phyloP scores from a whole-genome alignment of 2,888 invertebrate species.

The Drosophila tanythrix region DNA sequence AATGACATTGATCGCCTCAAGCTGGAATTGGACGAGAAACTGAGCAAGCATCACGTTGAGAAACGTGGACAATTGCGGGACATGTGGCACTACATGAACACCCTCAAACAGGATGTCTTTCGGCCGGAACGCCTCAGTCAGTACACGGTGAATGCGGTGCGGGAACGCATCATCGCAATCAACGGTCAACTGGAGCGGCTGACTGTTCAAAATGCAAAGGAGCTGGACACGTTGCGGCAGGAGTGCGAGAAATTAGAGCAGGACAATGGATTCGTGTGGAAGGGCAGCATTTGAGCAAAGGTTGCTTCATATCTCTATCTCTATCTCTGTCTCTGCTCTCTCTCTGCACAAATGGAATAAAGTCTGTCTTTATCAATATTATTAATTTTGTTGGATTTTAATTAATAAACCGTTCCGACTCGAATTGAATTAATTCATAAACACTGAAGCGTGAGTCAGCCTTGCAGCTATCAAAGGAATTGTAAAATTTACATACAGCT shows the following conservation, averaged over 20 bases:
- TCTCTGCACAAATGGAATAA: background rate
- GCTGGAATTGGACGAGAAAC: conserved; percentile 65
- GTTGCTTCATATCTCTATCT: background rate
- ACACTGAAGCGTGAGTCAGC: background rate
- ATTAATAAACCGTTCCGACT: background rate
- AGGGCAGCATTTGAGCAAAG: conserved; percentile 45
- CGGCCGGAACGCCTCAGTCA: conserved; percentile 74
- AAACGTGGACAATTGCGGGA: conserved; percentile 77
- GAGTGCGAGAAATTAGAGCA: conserved; percentile 66
- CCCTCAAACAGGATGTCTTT: conserved; percentile 78
- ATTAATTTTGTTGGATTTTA: background rate
- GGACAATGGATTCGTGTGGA: conserved; percentile 68
- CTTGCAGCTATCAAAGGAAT: background rate
- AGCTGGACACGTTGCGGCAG: conserved; percentile 61
- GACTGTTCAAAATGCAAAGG: conserved; percentile 67
- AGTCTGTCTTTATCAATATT: background rate
- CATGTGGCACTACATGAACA: conserved; percentile 78
- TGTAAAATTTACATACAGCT: background rate
- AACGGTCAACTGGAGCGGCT: conserved; percentile 77
- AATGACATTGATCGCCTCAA: conserved; percentile 81
- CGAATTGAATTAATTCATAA: background rate
- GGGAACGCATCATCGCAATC: conserved; percentile 80
- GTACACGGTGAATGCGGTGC: conserved; percentile 72
- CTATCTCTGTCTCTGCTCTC: background rate
- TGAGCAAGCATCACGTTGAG: conserved; percentile 60